phyloP scores from a whole-genome alignment of 1,140 invertebrate genomes.

The Chlorops oryzae region DNA sequence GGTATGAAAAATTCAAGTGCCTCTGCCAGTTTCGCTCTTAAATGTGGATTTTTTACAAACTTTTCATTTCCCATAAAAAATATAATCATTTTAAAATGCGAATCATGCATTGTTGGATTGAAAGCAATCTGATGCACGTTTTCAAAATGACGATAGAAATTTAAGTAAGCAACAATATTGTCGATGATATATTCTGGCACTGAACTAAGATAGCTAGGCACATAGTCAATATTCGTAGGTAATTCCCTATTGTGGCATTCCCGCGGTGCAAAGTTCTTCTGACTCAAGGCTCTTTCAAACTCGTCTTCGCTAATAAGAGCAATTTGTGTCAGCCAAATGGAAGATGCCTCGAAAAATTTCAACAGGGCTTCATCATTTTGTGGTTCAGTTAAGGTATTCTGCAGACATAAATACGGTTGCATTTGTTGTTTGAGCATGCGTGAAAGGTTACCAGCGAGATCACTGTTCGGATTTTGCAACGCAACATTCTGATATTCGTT shows the following conservation, averaged over 20 bases:
- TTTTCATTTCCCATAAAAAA: conserved; percentile 70
- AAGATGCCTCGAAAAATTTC: conserved; percentile 73
- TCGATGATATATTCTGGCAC: conserved; percentile 88
- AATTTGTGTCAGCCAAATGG: conserved; percentile 79
- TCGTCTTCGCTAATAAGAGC: conserved; percentile 48
- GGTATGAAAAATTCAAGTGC: conserved; percentile 78
- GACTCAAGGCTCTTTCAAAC: conserved; percentile 20
- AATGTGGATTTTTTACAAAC: conserved; percentile 85
- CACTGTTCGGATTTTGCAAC: conserved; percentile 49
- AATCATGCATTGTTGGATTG: conserved; percentile 47
- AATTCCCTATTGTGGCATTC: conserved; percentile 25
- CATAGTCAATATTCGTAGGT: conserved; percentile 21
- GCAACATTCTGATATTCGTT: conserved; percentile 59
- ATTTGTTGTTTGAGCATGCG: conserved; percentile 59
- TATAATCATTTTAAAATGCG: conserved; percentile 68
- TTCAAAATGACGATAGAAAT: conserved; percentile 63
- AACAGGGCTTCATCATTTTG: conserved; percentile 46
- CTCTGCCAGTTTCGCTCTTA: conserved; percentile 83
- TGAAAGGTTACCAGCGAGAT: conserved; percentile 56
- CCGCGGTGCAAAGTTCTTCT: conserved; percentile 35
- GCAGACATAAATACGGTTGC: conserved; percentile 37
- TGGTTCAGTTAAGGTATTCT: conserved; percentile 36
- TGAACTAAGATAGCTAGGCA: conserved; percentile 50
- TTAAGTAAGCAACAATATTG: conserved; percentile 75
- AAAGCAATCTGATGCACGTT: conserved; percentile 54